These are phyloP conservation scores for Lepus townsendii DNA, from an alignment of 2,797 vertebrate species.

Conservation along the genomic window DNA sequence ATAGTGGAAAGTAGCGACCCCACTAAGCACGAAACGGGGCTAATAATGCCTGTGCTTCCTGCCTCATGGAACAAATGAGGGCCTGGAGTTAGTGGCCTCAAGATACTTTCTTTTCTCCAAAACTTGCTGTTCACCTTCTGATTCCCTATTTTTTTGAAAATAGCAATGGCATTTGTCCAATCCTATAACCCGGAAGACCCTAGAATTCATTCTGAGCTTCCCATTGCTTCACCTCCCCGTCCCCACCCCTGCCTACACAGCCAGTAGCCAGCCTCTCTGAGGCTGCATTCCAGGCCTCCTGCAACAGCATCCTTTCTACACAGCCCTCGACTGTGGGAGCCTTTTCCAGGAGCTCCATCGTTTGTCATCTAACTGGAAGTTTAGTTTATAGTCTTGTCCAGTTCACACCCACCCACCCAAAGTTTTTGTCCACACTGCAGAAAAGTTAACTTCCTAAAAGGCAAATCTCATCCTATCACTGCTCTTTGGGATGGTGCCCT, in stretches of 20 bases:
- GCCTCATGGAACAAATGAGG: neutral
- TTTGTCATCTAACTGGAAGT: neutral
- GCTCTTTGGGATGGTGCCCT: neutral
- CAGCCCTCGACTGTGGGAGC: neutral
- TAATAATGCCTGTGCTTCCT: neutral
- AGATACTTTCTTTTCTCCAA: neutral
- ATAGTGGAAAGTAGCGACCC: neutral
- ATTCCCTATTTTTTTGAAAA: neutral
- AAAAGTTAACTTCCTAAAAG: neutral
- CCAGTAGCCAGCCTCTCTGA: neutral
- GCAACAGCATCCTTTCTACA: neutral
- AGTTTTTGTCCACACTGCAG: neutral
- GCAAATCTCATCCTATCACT: neutral
- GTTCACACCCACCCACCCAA: neutral
- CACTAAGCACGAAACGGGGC: neutral
- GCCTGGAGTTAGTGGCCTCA: neutral
- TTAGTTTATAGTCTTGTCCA: neutral
- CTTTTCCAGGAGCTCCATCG: neutral
- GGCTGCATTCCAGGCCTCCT: neutral
- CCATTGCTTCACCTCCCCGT: neutral
- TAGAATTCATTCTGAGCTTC: neutral
- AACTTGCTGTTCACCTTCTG: neutral
- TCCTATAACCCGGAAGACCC: neutral
- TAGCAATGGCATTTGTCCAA: neutral
- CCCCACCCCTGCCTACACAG: neutral